Percentiles rank a stretch among this genome's conserved stretches.
Evolutionary conservation across 2,797 vertebrate genomes (phyloP).

Genomic region (Poecilia velifera): DNA sequence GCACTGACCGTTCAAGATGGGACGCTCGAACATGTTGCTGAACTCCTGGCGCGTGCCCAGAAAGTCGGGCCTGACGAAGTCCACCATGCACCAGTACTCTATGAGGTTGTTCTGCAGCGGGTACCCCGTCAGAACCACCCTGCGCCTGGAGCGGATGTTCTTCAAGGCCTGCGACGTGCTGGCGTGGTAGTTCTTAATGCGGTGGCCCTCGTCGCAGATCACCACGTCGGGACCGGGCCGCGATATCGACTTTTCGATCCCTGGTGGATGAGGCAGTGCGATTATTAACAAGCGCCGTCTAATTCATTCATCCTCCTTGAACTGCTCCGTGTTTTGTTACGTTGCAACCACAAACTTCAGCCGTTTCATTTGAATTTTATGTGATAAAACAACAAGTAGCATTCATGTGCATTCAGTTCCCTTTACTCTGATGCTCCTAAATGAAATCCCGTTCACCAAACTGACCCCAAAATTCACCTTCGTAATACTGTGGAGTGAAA

Average conservation of each 20-base stretch:
- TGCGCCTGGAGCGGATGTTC: slow-evolving; percentile 93
- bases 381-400: no score
- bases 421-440: not conserved
- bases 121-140: slow-evolving; percentile 95
- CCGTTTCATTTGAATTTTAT: no score
- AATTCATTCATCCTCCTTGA: no score
- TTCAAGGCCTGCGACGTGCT: slow-evolving; percentile 98
- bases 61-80: slow-evolving; percentile 97
- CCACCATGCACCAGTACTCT: slow-evolving; percentile 99
- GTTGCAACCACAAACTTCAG: no score
- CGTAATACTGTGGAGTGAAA: no score
- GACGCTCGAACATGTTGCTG: slow-evolving; percentile 99
- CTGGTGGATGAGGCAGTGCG: slow-evolving; percentile 61
- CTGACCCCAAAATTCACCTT: no score
- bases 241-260: slow-evolving; percentile 93
- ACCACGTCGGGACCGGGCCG: slow-evolving; percentile 97
- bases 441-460: no score
- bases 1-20: slow-evolving; percentile 98
- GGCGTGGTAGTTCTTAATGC: slow-evolving; percentile 98
- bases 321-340: no score
- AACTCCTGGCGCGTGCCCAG: slow-evolving; percentile 97
- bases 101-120: slow-evolving; percentile 98
- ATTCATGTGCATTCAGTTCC: not conserved
- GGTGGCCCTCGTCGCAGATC: slow-evolving; percentile 98
- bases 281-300: not conserved